Base-by-base conservation (phyloP, 2,888 invertebrate species). In the Synanthedon myopaeformis region DNA sequence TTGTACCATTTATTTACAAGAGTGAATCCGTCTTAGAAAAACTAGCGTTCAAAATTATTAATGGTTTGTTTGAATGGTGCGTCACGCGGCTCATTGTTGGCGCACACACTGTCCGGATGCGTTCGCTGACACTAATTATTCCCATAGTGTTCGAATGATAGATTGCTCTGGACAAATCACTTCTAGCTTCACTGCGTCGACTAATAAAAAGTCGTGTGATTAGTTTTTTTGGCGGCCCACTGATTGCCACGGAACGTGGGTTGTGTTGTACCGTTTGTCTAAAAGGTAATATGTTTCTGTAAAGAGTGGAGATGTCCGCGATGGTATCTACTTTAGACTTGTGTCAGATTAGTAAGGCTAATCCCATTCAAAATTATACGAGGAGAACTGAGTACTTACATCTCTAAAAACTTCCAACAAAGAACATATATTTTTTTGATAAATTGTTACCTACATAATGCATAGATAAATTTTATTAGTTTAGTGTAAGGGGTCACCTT, bases 111-210 rank as follows among this genome's bases (percentile, higher is more conserved):
- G 79, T 74, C 85, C 84, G 86, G 85, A 87, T 85, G 82, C 83
- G 76, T 70, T 62, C 76, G 79, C 76, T 87, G 86, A 86, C 86
- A 86, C 86, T 87, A 87, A 87, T 87, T 87, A 87, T 87, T 86
- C 80, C 73, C 84, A 83, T 85, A 82, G 82, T 81, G 78, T 74
- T 78, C 77, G 81, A 84, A 84, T 87, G 86, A 87, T 87, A 85
- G 83, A 87, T 87, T 82, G 73, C 82, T 70, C 72, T 78, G 81
- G 84, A 87, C 86, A 86, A 86, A 86, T 86, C 84, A 85, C 85
- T 82, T 76, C 79, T 78, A 76, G 76, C 78, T 65, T 66, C 76
- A 72, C 76, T 75, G 72, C 70, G 70, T 71, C 74, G 66, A 74
- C 73, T 69, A 76, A 79, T 80, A 86, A 86, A 83, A 83, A 80